Evolutionary conservation across 2,113 vertebrate genomes (phyloP).

Genomic region (Dissostichus mawsoni): DNA sequence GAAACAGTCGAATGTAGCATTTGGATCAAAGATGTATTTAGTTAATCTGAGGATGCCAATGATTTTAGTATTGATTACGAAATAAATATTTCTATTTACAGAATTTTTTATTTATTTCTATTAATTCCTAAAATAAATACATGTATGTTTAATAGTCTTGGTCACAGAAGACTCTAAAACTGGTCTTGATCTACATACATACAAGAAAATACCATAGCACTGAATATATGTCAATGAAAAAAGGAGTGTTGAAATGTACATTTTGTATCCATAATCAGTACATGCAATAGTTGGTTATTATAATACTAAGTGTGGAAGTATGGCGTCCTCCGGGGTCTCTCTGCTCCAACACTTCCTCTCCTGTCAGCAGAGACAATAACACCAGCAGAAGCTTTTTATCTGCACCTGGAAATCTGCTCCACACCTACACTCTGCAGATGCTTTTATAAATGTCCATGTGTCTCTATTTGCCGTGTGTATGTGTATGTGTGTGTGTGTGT

Average conservation of each 20-base stretch:
- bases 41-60: too few species aligned
- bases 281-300: conserved; percentile 8
- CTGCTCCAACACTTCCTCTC: conserved; percentile 59
- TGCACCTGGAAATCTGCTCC: conserved; percentile 68
- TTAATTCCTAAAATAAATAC: too few species aligned
- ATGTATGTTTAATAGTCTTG: too few species aligned
- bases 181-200: neutral
- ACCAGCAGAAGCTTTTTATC: conserved; percentile 72
- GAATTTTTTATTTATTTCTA: too few species aligned
- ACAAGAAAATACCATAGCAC: neutral
- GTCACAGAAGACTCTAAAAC: neutral
- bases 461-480: conserved; percentile 25
- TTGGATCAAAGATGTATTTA: too few species aligned
- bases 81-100: too few species aligned
- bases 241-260: neutral
- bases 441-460: conserved; percentile 48
- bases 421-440: conserved; percentile 42
- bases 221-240: neutral
- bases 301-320: conserved; percentile 28
- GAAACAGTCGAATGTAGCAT: too few species aligned
- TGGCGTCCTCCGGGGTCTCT: conserved; percentile 19
- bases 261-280: conserved; percentile 25
- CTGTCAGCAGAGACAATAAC: conserved; percentile 75
- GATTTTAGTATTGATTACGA: too few species aligned
- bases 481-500: conserved; percentile 5